Evolutionary conservation across 2,113 vertebrate genomes (phyloP).

Genomic region (Alectura lathami): DNA sequence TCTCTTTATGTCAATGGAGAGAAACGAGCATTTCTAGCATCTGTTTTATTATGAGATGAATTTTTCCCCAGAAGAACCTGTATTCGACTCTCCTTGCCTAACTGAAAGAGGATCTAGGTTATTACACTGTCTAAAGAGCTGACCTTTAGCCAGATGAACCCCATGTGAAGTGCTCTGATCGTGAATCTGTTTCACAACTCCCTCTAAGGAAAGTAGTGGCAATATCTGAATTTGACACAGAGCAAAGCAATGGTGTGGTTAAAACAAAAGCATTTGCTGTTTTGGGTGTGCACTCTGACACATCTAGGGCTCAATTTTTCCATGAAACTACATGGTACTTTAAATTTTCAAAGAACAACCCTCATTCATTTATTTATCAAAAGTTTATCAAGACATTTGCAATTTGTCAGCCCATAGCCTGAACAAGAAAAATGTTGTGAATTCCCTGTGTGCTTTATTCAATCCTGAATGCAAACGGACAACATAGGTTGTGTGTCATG

Average conservation of each 20-base stretch:
- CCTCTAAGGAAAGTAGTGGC: neutral
- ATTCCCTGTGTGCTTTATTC: neutral
- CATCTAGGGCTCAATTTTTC: neutral
- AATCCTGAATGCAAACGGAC: neutral
- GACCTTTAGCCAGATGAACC: neutral
- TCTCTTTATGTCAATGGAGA: neutral
- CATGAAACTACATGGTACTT: neutral
- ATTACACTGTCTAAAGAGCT: neutral
- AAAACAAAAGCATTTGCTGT: neutral
- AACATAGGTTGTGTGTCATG: rapidly evolving
- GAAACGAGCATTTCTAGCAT: neutral
- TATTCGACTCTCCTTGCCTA: neutral
- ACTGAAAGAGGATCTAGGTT: neutral
- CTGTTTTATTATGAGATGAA: neutral
- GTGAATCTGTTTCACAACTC: neutral
- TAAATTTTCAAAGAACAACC: neutral
- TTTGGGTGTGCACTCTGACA: neutral
- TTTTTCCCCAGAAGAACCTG: neutral
- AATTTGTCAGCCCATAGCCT: neutral
- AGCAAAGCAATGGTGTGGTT: neutral
- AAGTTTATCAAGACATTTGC: neutral
- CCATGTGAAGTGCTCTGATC: neutral
- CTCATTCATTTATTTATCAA: neutral
- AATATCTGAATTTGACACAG: neutral
- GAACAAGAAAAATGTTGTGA: neutral